Percentiles rank a stretch among this genome's conserved stretches.
Conservation (phyloP, 2,888 invertebrate species). For the Elmis aenea region DNA sequence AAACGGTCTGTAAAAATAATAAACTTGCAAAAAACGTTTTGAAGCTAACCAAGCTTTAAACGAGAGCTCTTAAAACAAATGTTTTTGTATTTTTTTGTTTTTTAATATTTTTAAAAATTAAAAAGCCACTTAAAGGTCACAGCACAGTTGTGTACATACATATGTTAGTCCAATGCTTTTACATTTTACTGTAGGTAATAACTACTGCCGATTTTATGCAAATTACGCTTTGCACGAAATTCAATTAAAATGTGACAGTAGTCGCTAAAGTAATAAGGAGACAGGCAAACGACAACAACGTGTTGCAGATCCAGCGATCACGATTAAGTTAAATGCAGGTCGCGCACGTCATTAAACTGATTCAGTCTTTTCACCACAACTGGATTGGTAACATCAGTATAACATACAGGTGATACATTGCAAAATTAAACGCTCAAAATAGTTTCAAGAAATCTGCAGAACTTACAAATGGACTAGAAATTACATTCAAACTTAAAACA, state of each 20-base stretch:
- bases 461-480: no score
- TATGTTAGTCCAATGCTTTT: slow-evolving; percentile 36
- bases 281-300: no score
- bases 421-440: not conserved
- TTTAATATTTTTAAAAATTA: slow-evolving; percentile 48
- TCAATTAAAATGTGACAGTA: slow-evolving; percentile 11
- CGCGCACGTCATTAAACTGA: no score
- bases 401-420: slow-evolving; percentile 2
- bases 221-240: slow-evolving; percentile 4
- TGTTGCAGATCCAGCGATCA: no score
- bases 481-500: no score
- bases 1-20: slow-evolving; percentile 28
- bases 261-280: slow-evolving; percentile 8
- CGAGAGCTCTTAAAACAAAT: slow-evolving; percentile 39
- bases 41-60: slow-evolving; percentile 40
- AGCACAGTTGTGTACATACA: slow-evolving; percentile 53
- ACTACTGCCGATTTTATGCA: slow-evolving; percentile 9
- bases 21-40: slow-evolving; percentile 26
- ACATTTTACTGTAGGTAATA: slow-evolving; percentile 19
- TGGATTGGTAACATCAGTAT: slow-evolving; percentile 20
- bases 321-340: no score
- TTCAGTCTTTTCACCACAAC: slow-evolving; percentile 25
- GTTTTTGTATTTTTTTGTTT: slow-evolving; percentile 29
- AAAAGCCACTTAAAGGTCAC: slow-evolving; percentile 56
- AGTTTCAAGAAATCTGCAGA: no score